Evolutionary conservation across 1,140 invertebrate genomes (phyloP).

Genomic region (Brachionus koreanus): DNA sequence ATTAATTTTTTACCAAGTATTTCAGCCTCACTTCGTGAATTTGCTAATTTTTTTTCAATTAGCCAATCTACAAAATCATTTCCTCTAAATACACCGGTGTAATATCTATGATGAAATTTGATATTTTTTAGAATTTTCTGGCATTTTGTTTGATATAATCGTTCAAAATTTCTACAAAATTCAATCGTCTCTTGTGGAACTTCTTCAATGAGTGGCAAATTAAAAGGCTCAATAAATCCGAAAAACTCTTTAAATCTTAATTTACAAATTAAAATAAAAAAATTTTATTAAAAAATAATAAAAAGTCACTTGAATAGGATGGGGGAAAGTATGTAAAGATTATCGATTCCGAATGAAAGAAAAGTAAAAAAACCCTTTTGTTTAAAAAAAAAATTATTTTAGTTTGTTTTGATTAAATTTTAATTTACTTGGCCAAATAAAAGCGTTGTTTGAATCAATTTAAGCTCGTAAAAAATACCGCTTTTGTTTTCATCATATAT

Average conservation of each 20-base stretch:
- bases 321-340: slow-evolving; percentile 68
- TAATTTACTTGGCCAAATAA: slow-evolving; percentile 75
- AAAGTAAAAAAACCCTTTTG: slow-evolving; percentile 62
- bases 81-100: slow-evolving; percentile 73
- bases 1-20: slow-evolving; percentile 76
- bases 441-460: slow-evolving; percentile 71
- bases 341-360: slow-evolving; percentile 75
- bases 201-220: background rate
- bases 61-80: slow-evolving; percentile 80
- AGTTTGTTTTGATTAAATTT: background rate
- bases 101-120: slow-evolving; percentile 58
- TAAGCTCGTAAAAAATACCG: slow-evolving; percentile 59
- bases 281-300: background rate
- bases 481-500: slow-evolving; percentile 47
- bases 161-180: slow-evolving; percentile 81
- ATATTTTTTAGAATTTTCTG: slow-evolving; percentile 72
- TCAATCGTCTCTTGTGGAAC: slow-evolving; percentile 71
- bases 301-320: slow-evolving; percentile 62
- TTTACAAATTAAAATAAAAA: background rate
- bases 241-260: slow-evolving; percentile 21
- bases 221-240: background rate
- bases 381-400: background rate
- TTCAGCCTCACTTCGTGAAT: slow-evolving; percentile 71
- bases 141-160: slow-evolving; percentile 77
- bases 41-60: slow-evolving; percentile 70